These are phyloP conservation scores for Drosophila helvetica DNA, from an alignment of 2,888 invertebrate genomes.

Conservation along the genomic window DNA sequence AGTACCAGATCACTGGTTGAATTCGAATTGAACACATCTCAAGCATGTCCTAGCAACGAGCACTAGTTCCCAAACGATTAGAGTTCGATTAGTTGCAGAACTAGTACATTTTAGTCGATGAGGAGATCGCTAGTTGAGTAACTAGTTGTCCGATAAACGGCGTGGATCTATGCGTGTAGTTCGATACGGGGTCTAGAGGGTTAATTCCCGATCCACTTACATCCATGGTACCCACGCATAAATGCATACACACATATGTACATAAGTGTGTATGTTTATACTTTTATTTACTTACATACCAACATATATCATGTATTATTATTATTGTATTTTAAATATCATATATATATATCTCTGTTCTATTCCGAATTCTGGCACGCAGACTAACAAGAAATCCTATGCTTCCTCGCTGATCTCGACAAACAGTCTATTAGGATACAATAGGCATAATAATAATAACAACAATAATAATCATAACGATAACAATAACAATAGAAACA, in stretches of 20 bases:
- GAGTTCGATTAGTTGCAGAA: not conserved
- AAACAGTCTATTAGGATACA: conserved; percentile 84
- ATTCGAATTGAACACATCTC: not conserved
- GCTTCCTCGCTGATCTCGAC: conserved; percentile 84
- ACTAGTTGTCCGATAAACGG: no score
- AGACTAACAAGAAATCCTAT: conserved; percentile 84
- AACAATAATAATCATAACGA: conserved; percentile 9
- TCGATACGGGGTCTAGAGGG: not conserved
- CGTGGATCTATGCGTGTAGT: not conserved
- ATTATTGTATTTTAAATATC: conserved; percentile 59
- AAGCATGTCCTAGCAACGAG: not conserved
- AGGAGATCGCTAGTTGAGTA: no score
- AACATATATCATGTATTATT: conserved; percentile 23
- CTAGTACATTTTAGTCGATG: not conserved
- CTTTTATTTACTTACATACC: not conserved
- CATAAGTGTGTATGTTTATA: no score
- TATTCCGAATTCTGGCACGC: conserved; percentile 70
- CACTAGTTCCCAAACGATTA: not conserved
- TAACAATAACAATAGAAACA: conserved; percentile 47
- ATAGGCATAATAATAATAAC: conserved; percentile 71
- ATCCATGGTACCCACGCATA: not conserved
- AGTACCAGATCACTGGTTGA: not conserved
- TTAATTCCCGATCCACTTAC: not conserved
- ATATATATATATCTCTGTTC: conserved; percentile 66
- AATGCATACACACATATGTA: no score